Evolutionary conservation across 2,797 vertebrate species (phyloP).

Genomic region (Rhodeus uyekii): DNA sequence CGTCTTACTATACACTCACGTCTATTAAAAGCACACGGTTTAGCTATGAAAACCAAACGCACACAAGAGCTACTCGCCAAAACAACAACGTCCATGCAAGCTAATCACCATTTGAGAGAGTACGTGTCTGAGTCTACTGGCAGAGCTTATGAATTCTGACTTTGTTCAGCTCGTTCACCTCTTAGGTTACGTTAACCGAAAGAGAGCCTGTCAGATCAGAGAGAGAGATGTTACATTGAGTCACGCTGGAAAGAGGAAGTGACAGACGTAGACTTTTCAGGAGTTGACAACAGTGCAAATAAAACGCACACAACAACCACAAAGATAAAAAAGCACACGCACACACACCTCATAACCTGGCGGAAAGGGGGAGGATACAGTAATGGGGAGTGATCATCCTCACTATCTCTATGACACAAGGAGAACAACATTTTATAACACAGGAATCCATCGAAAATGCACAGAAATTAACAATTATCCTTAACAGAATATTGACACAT

Average conservation of each 20-base stretch:
- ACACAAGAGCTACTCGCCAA: constrained; percentile 70
- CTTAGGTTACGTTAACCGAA: constrained; percentile 97
- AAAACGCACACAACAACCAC: constrained; percentile 43
- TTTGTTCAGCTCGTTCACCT: constrained; percentile 98
- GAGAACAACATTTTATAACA: constrained; percentile 15
- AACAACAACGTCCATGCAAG: constrained; percentile 91
- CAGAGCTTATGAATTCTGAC: constrained; percentile 87
- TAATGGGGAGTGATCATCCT: constrained; percentile 29
- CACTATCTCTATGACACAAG: constrained; percentile 26
- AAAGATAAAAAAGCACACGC: constrained; percentile 65
- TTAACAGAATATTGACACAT: constrained; percentile 47
- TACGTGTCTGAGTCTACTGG: constrained; percentile 95
- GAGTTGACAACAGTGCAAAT: not conserved
- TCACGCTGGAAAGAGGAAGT: constrained; percentile 59
- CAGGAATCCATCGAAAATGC: constrained; percentile 20
- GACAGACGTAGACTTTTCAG: constrained; percentile 74
- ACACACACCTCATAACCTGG: constrained; percentile 59
- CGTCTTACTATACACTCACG: constrained; percentile 68
- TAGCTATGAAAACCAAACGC: constrained; percentile 95
- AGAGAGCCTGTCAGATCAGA: constrained; percentile 98
- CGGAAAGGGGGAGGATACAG: constrained; percentile 34
- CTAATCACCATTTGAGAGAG: constrained; percentile 98
- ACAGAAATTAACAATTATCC: constrained; percentile 44
- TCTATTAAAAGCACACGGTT: constrained; percentile 97
- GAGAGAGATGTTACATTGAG: constrained; percentile 93